phyloP scores from a whole-genome alignment of 2,888 invertebrate genomes.

The Drosophila prolongata region DNA sequence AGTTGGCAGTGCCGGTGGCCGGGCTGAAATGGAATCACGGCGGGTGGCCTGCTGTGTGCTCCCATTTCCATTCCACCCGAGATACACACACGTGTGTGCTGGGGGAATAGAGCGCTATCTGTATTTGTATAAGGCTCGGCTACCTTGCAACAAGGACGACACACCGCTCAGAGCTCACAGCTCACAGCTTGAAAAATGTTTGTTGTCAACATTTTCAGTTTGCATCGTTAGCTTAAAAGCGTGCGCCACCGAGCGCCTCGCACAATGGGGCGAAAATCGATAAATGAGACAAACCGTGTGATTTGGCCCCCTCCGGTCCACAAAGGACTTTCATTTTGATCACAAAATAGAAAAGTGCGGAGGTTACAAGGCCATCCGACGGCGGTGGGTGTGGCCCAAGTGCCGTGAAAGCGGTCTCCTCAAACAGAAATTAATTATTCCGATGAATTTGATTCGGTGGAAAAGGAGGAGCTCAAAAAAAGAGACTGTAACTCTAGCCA shows the following conservation, averaged over 20 bases:
- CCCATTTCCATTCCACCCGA: slow-evolving; percentile 21
- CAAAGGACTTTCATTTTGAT: slow-evolving; percentile 49
- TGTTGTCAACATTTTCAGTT: slow-evolving; percentile 81
- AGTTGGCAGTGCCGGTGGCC: slow-evolving; percentile 18
- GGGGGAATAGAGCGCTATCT: slow-evolving; percentile 31
- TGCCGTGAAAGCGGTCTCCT: slow-evolving; percentile 37
- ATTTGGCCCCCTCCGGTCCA: slow-evolving; percentile 42
- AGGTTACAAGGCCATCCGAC: slow-evolving; percentile 41
- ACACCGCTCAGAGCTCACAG: slow-evolving; percentile 60
- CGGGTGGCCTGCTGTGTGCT: slow-evolving; percentile 56
- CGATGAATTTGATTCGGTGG: slow-evolving; percentile 33
- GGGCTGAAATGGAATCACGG: slow-evolving; percentile 75
- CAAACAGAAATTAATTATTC: slow-evolving; percentile 45
- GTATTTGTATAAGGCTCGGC: slow-evolving; percentile 70
- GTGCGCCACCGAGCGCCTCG: slow-evolving; percentile 41
- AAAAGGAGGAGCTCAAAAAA: neutral
- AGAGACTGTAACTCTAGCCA: slow-evolving; percentile 18
- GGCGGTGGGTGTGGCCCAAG: slow-evolving; percentile 29
- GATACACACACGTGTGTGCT: slow-evolving; percentile 3
- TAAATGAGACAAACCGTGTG: slow-evolving; percentile 59
- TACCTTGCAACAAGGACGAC: slow-evolving; percentile 63
- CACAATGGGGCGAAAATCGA: slow-evolving; percentile 71
- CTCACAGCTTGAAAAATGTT: slow-evolving; percentile 80
- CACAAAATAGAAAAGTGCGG: slow-evolving; percentile 47
- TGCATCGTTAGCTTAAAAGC: slow-evolving; percentile 80